Evolutionary conservation across 2,888 invertebrate species (phyloP), one percentile per base, ranked within the genome.

Genomic region (Aleiodes alternator): DNA sequence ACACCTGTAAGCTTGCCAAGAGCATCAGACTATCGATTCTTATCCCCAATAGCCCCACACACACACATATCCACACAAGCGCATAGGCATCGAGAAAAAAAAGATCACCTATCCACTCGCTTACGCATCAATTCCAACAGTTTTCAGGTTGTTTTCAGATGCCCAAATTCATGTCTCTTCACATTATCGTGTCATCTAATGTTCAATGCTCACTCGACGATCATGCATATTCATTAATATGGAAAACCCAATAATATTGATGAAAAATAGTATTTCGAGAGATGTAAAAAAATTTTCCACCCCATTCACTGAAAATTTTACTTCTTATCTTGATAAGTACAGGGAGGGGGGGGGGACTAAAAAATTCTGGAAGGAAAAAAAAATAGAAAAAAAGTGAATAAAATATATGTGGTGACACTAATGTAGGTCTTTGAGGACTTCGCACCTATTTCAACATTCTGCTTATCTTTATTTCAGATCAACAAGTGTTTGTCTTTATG

Each of bases 401-500:
- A 34, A 16, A 16, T 16, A 29, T 4, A 53, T 50, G 16, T 38
- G 53, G 12, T 43, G 69, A 70, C 53, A 56, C 53, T 57, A 59
- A 53, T 55, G 70, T 61, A 73, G 12, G 55, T 69, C 23, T 68
- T 56, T 69, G 53, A 48, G 43, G 56, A 73, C 51, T 80, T 80
- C 79, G 80, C 82, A 81, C 80, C 80, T 81, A 79, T 79, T 81
- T 77, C 76, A 81, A 79, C 79, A 78, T 77, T 48, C 38, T 59
- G 48, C 55, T 71, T 80, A 81, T 82, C 79, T 61, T n/a, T 43
- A 31, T 51, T 75, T 78, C 69, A 72, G 64, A 81, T 81, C 81
- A 73, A 57, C 66, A 51, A 76, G 75, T 79, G 78, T 80, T 79
- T 78, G 74, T 29, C 11, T 29, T 29, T 29, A 34, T 34, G 34